These are phyloP conservation scores for Oophaga sylvatica DNA, from an alignment of 2,797 vertebrate genomes.

Conservation along the genomic window DNA sequence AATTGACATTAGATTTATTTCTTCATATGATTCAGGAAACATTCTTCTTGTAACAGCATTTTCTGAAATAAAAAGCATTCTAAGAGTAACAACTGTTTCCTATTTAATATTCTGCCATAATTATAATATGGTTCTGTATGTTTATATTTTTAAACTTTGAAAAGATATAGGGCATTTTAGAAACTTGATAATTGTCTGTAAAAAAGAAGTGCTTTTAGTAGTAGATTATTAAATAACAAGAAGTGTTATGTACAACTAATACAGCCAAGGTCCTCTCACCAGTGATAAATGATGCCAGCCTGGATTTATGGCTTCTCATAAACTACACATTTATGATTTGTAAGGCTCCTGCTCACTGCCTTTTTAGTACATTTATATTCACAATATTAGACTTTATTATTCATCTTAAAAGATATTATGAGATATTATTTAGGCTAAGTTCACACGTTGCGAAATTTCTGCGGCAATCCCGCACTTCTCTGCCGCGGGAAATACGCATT, in stretches of 20 bases:
- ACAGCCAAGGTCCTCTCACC: conserved; percentile 7
- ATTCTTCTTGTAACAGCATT: background rate
- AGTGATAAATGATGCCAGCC: conserved; percentile 10
- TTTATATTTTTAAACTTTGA: background rate
- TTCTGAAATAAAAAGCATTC: background rate
- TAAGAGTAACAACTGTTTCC: background rate
- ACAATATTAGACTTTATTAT: background rate
- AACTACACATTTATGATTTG: conserved; percentile 26
- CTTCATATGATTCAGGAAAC: background rate
- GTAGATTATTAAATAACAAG: background rate
- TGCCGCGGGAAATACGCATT: too few relatives aligned
- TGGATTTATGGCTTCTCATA: conserved; percentile 21
- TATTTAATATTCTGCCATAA: too few relatives aligned
- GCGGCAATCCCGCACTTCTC: too few relatives aligned
- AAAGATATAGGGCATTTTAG: background rate
- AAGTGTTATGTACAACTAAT: background rate
- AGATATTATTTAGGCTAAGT: too few relatives aligned
- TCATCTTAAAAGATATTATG: background rate
- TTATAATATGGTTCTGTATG: background rate
- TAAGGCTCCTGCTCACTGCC: background rate
- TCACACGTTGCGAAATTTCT: too few relatives aligned
- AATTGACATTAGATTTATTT: background rate
- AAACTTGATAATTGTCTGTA: background rate
- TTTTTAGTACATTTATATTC: conserved; percentile 16
- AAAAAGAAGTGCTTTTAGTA: background rate